A percentile compares a stretch with the other conserved stretches of the same genome.
These are phyloP conservation scores for Phenganax stokvisi DNA, from an alignment of 92 coral and sea anemone genomes.

Conservation along the genomic window DNA sequence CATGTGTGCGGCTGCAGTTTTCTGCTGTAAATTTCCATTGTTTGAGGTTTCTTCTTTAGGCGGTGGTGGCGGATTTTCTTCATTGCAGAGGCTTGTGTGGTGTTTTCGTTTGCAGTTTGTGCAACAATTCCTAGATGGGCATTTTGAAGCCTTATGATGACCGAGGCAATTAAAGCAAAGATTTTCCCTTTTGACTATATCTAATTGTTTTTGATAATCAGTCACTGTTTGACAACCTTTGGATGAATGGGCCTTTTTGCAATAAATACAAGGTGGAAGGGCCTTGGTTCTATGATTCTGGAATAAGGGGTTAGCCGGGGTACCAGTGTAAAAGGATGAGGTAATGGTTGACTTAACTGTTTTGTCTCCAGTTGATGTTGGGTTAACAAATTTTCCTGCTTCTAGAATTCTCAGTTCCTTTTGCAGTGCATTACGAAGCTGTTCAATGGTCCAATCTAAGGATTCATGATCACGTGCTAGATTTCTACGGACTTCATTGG, in stretches of 20 bases:
- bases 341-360: not conserved
- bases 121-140: conserved; percentile 46
- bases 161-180: conserved; percentile 47
- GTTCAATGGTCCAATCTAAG: not conserved
- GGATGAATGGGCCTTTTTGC: not conserved
- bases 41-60: not conserved
- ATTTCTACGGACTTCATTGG: not conserved
- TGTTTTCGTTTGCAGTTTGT: conserved; percentile 44
- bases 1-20: conserved; percentile 9
- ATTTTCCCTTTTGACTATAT: not conserved
- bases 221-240: not conserved
- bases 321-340: conserved; percentile 19
- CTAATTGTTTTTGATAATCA: not conserved
- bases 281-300: not conserved
- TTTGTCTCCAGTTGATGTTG: not conserved
- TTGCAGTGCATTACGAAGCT: not conserved
- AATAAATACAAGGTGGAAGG: not conserved
- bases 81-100: conserved; percentile 50
- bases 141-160: conserved; percentile 42
- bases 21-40: not conserved
- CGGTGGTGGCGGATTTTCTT: not conserved
- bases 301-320: not conserved
- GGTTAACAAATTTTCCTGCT: conserved; percentile 1
- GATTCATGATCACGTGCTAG: not conserved
- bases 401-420: not conserved